Evolutionary conservation across 2,113 vertebrate species (phyloP).

Genomic region (Gracilinanus agilis): DNA sequence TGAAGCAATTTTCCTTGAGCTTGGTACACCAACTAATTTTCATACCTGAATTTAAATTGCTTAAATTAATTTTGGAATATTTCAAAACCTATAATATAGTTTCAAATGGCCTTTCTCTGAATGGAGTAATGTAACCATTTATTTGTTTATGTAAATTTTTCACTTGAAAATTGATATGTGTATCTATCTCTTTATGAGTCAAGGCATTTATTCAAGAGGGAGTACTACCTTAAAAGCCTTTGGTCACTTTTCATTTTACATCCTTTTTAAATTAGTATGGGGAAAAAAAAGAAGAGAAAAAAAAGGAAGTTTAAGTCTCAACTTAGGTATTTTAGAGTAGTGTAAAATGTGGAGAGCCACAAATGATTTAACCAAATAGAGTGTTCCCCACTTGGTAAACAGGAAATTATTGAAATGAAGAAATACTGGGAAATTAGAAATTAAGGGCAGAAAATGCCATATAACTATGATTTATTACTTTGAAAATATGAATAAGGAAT

Average conservation of each 20-base stretch:
- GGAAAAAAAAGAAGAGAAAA: too few relatives aligned
- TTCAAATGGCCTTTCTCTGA: conserved; percentile 79
- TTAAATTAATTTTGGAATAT: conserved; percentile 73
- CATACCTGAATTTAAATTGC: conserved; percentile 64
- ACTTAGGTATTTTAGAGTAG: conserved; percentile 82
- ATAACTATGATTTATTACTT: conserved; percentile 56
- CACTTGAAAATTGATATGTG: conserved; percentile 74
- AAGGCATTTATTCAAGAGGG: conserved; percentile 78
- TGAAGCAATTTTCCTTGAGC: conserved; percentile 73
- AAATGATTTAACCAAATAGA: conserved; percentile 66
- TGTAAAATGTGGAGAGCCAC: conserved; percentile 73
- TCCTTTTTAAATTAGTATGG: conserved; percentile 78
- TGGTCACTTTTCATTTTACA: conserved; percentile 82
- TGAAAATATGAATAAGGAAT: conserved; percentile 55
- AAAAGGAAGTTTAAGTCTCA: conserved; percentile 70
- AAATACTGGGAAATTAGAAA: conserved; percentile 68
- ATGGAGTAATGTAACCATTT: conserved; percentile 77
- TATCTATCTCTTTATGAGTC: conserved; percentile 83
- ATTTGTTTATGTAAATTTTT: conserved; percentile 78
- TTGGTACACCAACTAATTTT: conserved; percentile 64
- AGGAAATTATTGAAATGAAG: conserved; percentile 63
- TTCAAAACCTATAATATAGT: conserved; percentile 81
- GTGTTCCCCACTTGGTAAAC: conserved; percentile 60
- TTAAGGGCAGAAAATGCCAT: conserved; percentile 31
- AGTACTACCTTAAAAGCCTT: conserved; percentile 77